A percentile compares a stretch with the other conserved stretches of the same genome.
phyloP scores from a whole-genome alignment of 2,797 vertebrate species.

The Alosa sapidissima region DNA sequence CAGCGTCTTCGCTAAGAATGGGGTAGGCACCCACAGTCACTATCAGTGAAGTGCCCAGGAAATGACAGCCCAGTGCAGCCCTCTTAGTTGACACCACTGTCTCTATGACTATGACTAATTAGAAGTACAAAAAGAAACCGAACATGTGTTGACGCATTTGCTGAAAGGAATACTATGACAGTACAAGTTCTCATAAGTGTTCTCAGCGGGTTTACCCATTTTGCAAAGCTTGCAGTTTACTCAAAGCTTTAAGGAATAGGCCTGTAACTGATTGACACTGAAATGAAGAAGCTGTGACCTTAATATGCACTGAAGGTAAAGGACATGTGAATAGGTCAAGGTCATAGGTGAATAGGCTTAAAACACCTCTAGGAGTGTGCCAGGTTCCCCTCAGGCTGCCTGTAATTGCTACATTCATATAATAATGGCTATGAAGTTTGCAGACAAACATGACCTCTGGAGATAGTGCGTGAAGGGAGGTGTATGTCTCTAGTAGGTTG shows the following conservation, averaged over 20 bases:
- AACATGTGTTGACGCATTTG: not conserved
- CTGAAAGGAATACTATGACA: not conserved
- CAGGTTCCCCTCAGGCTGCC: not conserved
- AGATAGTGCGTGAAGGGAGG: too few species aligned
- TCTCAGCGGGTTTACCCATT: not conserved
- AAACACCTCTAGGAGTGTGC: not conserved
- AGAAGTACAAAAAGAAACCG: not conserved
- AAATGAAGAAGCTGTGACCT: not conserved
- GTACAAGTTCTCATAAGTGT: too few species aligned
- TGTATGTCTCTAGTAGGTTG: not conserved
- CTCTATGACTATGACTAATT: not conserved
- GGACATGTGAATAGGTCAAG: not conserved
- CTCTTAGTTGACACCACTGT: not conserved
- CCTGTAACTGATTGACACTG: not conserved
- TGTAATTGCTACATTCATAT: not conserved
- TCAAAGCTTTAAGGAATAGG: not conserved
- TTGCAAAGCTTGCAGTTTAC: not conserved
- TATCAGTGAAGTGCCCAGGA: not conserved
- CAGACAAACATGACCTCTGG: not conserved
- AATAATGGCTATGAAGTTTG: not conserved
- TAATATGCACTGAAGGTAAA: not conserved
- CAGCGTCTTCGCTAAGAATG: conserved; percentile 77
- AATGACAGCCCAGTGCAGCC: too few species aligned
- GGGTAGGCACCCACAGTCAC: conserved; percentile 64
- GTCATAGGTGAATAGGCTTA: not conserved